phyloP scores from a whole-genome alignment of 92 coral and sea anemone genomes.

The Desmophyllum pertusum region DNA sequence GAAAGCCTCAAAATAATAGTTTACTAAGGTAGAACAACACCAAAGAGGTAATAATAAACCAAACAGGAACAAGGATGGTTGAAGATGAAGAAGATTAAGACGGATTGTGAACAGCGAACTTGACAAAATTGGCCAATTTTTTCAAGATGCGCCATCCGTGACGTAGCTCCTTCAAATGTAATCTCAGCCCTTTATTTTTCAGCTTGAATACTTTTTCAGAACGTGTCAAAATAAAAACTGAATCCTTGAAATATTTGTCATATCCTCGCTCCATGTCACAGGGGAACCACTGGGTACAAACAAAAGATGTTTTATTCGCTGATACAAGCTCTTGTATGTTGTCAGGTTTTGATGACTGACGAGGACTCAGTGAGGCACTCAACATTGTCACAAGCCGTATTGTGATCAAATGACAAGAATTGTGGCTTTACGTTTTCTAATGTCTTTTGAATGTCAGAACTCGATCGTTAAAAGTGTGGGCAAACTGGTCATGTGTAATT shows the following conservation, averaged over 20 bases:
- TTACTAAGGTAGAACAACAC: too few relatives aligned
- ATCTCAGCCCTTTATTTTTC: not conserved
- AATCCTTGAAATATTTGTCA: constrained; percentile 1
- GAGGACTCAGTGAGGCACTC: not conserved
- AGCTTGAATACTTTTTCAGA: not conserved
- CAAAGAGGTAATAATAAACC: too few relatives aligned
- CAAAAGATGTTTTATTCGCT: not conserved
- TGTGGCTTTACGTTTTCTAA: not conserved
- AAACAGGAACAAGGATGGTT: too few relatives aligned
- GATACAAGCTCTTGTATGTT: not conserved
- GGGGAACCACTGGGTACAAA: not conserved
- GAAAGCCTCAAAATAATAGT: too few relatives aligned
- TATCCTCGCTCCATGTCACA: constrained; percentile 10
- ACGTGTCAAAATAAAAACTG: not conserved
- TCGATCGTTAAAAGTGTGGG: not conserved
- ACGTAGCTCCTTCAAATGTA: not conserved
- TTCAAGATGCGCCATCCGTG: too few relatives aligned
- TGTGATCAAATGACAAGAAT: not conserved
- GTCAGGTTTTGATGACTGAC: not conserved
- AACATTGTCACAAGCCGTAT: not conserved
- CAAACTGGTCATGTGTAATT: not conserved
- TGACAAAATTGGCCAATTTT: too few relatives aligned
- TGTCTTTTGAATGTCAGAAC: not conserved
- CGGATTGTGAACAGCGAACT: too few relatives aligned
- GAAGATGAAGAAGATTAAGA: too few relatives aligned